These are phyloP conservation scores for Lordiphosa mommai DNA, from an alignment of 1,140 invertebrate species.

Conservation along the genomic window DNA sequence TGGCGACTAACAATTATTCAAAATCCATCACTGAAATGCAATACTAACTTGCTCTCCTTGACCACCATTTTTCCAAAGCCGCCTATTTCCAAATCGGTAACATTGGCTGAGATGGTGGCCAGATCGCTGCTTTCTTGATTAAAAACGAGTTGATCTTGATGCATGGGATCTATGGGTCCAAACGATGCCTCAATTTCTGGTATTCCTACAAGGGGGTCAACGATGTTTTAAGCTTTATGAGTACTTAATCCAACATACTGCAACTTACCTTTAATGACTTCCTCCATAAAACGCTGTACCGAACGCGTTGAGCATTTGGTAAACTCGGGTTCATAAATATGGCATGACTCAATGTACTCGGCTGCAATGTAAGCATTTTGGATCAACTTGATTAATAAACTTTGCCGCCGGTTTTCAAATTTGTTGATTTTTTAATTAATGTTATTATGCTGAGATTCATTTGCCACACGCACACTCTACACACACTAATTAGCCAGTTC, in stretches of 20 bases:
- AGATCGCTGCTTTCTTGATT: slow-evolving; percentile 80
- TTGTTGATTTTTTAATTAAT: slow-evolving; percentile 9
- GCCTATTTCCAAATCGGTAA: slow-evolving; percentile 82
- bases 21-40: slow-evolving; percentile 2
- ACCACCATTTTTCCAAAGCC: slow-evolving; percentile 83
- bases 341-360: slow-evolving; percentile 83
- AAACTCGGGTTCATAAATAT: slow-evolving; percentile 82
- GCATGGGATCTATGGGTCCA: slow-evolving; percentile 66
- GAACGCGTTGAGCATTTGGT: slow-evolving; percentile 83
- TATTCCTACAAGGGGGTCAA: slow-evolving; percentile 28
- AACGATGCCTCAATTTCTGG: slow-evolving; percentile 66
- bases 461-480: background rate
- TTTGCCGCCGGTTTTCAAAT: background rate
- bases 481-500: slow-evolving; percentile 18
- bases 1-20: too few species aligned
- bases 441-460: slow-evolving; percentile 8
- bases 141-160: slow-evolving; percentile 45
- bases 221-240: background rate
- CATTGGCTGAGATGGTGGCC: slow-evolving; percentile 83
- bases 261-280: slow-evolving; percentile 80
- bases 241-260: background rate
- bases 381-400: slow-evolving; percentile 10
- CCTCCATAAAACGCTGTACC: slow-evolving; percentile 82
- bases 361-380: slow-evolving; percentile 79
- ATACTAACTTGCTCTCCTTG: slow-evolving; percentile 81